Base-by-base conservation (phyloP, 1,140 invertebrate genomes). In the Meloidogyne exigua region DNA sequence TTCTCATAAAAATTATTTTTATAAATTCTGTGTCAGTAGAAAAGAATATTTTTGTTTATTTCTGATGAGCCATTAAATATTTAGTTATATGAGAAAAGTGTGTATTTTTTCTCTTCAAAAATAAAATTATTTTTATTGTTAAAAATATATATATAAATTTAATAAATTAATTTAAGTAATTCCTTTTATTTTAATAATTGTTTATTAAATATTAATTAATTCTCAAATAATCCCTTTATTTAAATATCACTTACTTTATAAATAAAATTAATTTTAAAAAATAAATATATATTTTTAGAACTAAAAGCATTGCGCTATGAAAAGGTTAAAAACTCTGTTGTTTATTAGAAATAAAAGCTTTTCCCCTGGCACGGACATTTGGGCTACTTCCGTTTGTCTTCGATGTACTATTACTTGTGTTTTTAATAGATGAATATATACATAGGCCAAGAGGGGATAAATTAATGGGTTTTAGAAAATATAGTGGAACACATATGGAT, bases 21-120 rank as follows among this genome's bases (percentile, higher is more conserved):
- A 57, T n/a, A 57, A 57, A 57, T 57, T 57, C 49, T 57, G 49
- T 57, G 49, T 57, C 49, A 57, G 49, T n/a, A 57, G 49, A 12
- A 12, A 2, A 32, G 7, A n/a, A 57, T 12, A 7, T n/a, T 57
- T 57, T 57, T 57, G 49, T 57, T 57, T 57, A 57, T 57, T n/a
- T 57, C 49, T n/a, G 49, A 57, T 57, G 49, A 57, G n/a, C 49
- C 18, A 57, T 57, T 57, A 57, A 57, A 57, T 57, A 57, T 57
- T n/a, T 57, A 57, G 49, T 57, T 57, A n/a, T 57, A 12, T 3
- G 49, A 57, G 13, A 57, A 57, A 57, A n/a, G 18, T 32, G 7
- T 32, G 7, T 32, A 32, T 32, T 9, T 7, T 9, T 39, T 10
- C 0, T 39, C 9, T 10, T 10, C 36, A 39, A 39, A 39, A 39